phyloP scores from a whole-genome alignment of 1,140 invertebrate genomes.

The Lepidurus apus region DNA sequence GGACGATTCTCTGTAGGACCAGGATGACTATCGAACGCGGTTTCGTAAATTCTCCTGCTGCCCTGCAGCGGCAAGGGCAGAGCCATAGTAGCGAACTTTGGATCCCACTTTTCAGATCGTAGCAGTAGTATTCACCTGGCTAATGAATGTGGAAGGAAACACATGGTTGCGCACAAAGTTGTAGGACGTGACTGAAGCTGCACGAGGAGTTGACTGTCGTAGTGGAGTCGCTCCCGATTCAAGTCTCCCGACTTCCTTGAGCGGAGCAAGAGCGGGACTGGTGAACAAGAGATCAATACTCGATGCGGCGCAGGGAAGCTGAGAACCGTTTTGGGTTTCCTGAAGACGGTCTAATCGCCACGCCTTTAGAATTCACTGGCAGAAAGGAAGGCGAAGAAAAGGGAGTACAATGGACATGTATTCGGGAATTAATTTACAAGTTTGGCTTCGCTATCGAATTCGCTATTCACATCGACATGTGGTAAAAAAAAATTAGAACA shows the following conservation, averaged over 20 bases:
- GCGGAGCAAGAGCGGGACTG: neutral
- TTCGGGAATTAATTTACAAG: neutral
- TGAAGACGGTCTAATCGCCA: neutral
- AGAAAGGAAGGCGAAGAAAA: neutral
- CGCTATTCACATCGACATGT: neutral
- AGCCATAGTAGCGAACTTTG: neutral
- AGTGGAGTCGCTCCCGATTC: neutral
- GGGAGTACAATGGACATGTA: neutral
- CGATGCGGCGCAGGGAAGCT: constrained; percentile 17
- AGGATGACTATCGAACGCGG: neutral
- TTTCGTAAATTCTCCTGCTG: neutral
- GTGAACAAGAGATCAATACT: neutral
- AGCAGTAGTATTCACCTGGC: constrained; percentile 4
- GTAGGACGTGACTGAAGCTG: constrained; percentile 3
- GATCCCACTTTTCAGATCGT: neutral
- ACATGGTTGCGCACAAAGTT: constrained; percentile 7
- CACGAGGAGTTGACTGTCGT: neutral
- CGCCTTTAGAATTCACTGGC: constrained; percentile 2
- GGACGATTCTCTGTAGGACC: neutral
- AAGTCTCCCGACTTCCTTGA: neutral
- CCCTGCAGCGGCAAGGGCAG: neutral
- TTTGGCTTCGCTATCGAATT: neutral
- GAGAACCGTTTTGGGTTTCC: neutral
- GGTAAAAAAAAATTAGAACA: neutral
- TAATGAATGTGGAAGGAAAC: neutral